phyloP scores from a whole-genome alignment of 2,113 vertebrate genomes.

The Pteronura brasiliensis region DNA sequence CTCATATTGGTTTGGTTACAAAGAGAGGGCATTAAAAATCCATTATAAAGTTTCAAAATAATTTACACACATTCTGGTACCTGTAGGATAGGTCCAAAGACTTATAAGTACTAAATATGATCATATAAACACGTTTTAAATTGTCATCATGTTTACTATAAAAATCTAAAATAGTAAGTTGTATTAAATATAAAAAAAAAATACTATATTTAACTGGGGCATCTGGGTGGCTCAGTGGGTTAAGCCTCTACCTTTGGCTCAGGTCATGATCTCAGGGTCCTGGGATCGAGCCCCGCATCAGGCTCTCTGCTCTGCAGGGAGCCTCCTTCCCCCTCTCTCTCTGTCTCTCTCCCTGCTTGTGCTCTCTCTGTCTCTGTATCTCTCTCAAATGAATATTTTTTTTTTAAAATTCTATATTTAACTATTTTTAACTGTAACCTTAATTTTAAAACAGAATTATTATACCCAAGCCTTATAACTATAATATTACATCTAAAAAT shows the following conservation, averaged over 20 bases:
- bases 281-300: accelerated
- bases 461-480: not conserved
- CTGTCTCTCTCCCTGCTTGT: no score
- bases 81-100: not conserved
- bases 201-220: no score
- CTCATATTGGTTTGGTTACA: not conserved
- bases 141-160: not conserved
- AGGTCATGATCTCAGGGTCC: no score
- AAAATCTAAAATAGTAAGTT: not conserved
- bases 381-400: no score
- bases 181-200: not conserved
- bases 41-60: not conserved
- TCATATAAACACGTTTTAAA: not conserved
- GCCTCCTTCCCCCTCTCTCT: no score
- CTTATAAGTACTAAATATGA: not conserved
- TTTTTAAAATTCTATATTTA: not conserved
- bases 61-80: not conserved
- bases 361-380: no score
- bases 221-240: no score
- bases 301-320: no score
- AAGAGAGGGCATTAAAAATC: not conserved
- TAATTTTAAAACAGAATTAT: not conserved
- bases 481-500: not conserved
- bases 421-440: not conserved
- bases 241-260: no score